Base-by-base conservation (phyloP, 2,797 vertebrate species). In the Tragelaphus eurycerus region DNA sequence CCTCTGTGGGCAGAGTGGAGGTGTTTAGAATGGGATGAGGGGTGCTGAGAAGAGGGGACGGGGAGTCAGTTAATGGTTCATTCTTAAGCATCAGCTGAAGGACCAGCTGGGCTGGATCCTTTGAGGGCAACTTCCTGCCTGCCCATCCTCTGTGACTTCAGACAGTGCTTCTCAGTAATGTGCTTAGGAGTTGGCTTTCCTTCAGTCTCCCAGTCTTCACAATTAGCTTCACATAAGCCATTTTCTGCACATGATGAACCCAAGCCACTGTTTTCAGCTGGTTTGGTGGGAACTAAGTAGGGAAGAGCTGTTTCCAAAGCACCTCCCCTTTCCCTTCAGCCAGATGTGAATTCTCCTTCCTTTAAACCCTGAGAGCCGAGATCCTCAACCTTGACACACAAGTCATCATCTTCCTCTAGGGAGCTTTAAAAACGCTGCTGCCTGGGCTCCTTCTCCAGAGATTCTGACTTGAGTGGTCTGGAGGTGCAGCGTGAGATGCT, bases 151-250 rank as follows among this genome's bases (percentile, higher is more conserved):
- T 9, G 9, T 21, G 55, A 34, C 52, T 74, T 31, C 19, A 19
- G 10, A 25, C 7, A 0, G 17, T 0, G 0, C 17, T 74, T 85
- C 46, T 93, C 86, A 46, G 31, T 25, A 27, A 74, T 0, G 1
- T 11, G 52, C 38, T 38, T 43, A 38, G 84, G 57, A 38, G 55
- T 54, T 21, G 52, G n/a, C 60, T 92, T 64, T 64, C 9, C 38
- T 59, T 48, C 43, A n/a, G 81, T 50, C 71, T 76, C 54, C 67
- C 38, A 6, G 54, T 76, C 79, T 55, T 93, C 79, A 86, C 60
- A 57, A 11, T 10, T 48, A 62, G 34, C 46, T n/a, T 79, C n/a
- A 38, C n/a, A 19, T 12, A 27, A 55, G 7, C 55, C 0, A 7
- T 43, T 79, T 83, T 86, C 74, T 81, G 14, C 25, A 19, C 1